These are phyloP conservation scores for Lasioglossum albipes DNA, from an alignment of 1,140 invertebrate species.

Conservation along the genomic window DNA sequence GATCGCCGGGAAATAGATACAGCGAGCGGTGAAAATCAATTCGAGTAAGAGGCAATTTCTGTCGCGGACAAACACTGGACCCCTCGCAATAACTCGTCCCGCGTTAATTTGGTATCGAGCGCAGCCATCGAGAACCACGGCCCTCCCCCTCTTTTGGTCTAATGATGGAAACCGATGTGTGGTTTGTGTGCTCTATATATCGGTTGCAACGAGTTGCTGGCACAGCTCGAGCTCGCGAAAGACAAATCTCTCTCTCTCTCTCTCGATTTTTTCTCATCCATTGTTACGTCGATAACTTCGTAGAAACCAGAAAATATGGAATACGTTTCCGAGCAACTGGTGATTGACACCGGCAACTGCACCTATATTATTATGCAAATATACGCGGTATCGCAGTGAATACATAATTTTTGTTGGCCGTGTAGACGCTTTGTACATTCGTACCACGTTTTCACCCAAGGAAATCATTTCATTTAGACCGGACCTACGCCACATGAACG, in stretches of 20 bases:
- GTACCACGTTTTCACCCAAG: not conserved
- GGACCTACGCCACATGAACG: not conserved
- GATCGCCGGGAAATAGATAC: not conserved
- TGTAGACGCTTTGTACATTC: no score
- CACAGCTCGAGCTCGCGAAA: not conserved
- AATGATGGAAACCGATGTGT: slow-evolving; percentile 3
- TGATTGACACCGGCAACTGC: no score
- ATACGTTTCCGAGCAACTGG: no score
- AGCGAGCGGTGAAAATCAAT: slow-evolving; percentile 16
- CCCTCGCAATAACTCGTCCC: slow-evolving; percentile 1
- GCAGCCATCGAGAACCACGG: not conserved
- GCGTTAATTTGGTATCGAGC: slow-evolving; percentile 1
- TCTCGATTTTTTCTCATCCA: no score
- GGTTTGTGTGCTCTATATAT: not conserved
- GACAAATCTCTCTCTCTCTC: not conserved
- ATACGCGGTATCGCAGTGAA: no score
- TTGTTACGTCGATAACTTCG: no score
- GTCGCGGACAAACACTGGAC: not conserved
- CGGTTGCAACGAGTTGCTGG: not conserved
- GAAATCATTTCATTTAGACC: not conserved
- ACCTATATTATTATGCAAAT: no score
- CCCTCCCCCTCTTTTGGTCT: not conserved
- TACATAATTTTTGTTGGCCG: no score
- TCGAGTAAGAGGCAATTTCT: slow-evolving; percentile 16
- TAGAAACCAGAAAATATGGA: no score